Conservation (phyloP, 2,888 invertebrate genomes). For the Drosophila mayaguana region DNA sequence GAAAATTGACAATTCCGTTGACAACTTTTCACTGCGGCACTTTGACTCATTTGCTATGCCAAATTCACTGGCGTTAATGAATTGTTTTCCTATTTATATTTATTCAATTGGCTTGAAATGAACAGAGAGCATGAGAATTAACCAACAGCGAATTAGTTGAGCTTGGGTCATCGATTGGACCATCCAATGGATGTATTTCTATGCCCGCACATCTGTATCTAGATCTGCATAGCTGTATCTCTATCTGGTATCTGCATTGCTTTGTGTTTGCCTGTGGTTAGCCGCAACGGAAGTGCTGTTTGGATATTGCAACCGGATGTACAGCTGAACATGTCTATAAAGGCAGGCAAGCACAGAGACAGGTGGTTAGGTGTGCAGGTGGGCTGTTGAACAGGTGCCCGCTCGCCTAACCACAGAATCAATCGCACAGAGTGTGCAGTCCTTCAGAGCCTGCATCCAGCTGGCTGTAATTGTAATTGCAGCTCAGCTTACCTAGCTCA, state of each 20-base stretch:
- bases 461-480: constrained; percentile 30
- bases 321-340: constrained; percentile 26
- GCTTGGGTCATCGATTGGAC: not conserved
- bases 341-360: not conserved
- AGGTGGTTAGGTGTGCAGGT: not conserved
- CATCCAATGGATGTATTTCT: not conserved
- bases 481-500: constrained; percentile 32
- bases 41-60: constrained; percentile 46
- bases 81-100: constrained; percentile 47
- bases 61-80: constrained; percentile 49
- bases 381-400: not conserved
- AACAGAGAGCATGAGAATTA: too few relatives aligned
- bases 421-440: constrained; percentile 16
- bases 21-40: constrained; percentile 20
- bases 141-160: constrained; percentile 6
- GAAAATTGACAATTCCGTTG: constrained; percentile 71
- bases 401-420: constrained; percentile 26
- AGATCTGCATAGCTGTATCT: not conserved
- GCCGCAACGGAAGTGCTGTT: constrained; percentile 46
- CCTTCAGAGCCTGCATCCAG: not conserved
- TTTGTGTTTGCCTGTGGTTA: constrained; percentile 26
- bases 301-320: constrained; percentile 45
- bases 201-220: constrained; percentile 5
- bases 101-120: constrained; percentile 29
- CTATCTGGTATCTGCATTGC: constrained; percentile 11